Evolutionary conservation across 2,888 invertebrate genomes (phyloP), one percentile per base, ranked within the genome.

Genomic region (Nineta flava): DNA sequence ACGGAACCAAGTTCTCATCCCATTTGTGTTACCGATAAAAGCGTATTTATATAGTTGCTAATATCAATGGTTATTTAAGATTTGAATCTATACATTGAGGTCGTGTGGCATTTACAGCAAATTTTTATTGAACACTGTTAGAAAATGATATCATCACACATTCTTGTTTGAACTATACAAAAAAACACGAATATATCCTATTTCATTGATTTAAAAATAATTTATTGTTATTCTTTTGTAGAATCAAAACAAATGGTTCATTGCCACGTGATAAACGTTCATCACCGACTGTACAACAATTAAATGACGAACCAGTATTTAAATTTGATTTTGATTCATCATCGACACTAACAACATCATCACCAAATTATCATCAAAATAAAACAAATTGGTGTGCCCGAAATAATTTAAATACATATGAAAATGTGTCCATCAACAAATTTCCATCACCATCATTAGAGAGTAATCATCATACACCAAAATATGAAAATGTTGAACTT

Each of bases 241-340:
- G 87, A 57, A 92, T 92, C 51, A 92, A 87, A 62, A 92, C 92
- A 0, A 92, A 92, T 61, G 92, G 92, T 1, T 91, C 91, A 0
- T 66, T 92, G 43, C 88, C 92, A 0, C 69, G 86, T 16, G 85
- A 84, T 56, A 74, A 73, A 57, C 66, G 74, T 52, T 61, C 62
- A 15, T 67, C 65, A 48, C 66, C 68, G 1, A 64, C 65, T 21
- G 26, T 26, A 26, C 26, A 26, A 26, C 54, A 55, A 49, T 46
- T 54, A 6, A 56, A 62, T 61, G 49, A 60, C 58, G 38, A 62
- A 56, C 52, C 61, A 54, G 52, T 65, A 56, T 55, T 61, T 57
- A 45, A 62, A 60, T 55, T 69, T 62, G 55, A 65, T 3, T 56
- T 62, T 9, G 66, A 67, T 55, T 71, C 71, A 17, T 65, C 70